Percentiles rank a stretch among this genome's conserved stretches.
Evolutionary conservation across 2,113 vertebrate genomes (phyloP).

Genomic region (Emydura subglobosa): DNA sequence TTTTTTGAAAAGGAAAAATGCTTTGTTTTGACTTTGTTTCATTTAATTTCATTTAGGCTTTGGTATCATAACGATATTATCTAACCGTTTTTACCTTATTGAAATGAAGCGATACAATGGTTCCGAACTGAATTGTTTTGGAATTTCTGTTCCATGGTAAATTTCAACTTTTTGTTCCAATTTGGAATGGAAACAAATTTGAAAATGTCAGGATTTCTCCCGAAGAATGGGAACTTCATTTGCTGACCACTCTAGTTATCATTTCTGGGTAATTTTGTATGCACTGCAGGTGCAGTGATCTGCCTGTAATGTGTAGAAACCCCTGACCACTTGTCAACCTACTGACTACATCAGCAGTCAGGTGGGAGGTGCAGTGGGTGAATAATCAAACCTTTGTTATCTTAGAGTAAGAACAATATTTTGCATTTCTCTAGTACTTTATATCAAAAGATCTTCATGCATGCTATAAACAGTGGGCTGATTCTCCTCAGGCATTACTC

Average conservation of each 20-base stretch:
- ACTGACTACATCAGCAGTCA: not conserved
- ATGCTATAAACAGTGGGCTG: too few species aligned
- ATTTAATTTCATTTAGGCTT: not conserved
- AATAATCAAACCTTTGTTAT: not conserved
- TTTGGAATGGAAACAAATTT: not conserved
- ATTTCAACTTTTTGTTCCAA: not conserved
- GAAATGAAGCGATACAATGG: not conserved
- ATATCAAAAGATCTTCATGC: not conserved
- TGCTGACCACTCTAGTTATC: not conserved
- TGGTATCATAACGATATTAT: not conserved
- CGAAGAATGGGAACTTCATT: not conserved
- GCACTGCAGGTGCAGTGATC: not conserved
- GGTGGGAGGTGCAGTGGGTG: not conserved
- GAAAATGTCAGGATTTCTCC: not conserved
- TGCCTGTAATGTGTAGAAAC: not conserved
- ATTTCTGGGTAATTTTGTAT: not conserved
- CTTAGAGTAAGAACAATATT: not conserved
- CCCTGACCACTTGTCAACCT: not conserved
- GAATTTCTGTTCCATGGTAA: not conserved
- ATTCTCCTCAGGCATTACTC: not conserved
- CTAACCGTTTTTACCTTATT: not conserved
- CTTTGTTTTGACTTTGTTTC: not conserved
- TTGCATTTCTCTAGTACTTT: not conserved
- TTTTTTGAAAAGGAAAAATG: not conserved
- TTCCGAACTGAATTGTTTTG: rapidly evolving